A percentile compares a stretch with the other conserved stretches of the same genome.
These are phyloP conservation scores for Amphiprion percula DNA, from an alignment of 2,113 vertebrate species.

Conservation along the genomic window DNA sequence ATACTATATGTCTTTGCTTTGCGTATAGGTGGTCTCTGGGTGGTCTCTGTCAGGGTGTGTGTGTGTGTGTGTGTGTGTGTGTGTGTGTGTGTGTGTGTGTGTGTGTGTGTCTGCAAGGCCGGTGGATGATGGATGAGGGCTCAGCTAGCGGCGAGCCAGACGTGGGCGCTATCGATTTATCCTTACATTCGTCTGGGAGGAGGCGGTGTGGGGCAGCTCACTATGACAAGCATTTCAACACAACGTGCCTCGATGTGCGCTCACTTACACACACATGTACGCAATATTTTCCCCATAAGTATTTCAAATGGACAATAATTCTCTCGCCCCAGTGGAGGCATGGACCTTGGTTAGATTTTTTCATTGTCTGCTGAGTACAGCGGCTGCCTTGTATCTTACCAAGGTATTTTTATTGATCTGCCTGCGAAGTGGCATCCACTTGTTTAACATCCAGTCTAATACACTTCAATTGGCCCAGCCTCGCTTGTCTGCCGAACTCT, in stretches of 20 bases:
- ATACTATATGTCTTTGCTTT: constrained; percentile 37
- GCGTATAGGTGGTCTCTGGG: constrained; percentile 51
- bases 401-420: constrained; percentile 71
- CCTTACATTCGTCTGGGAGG: constrained; percentile 72
- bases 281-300: constrained; percentile 21
- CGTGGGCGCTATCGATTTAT: constrained; percentile 77
- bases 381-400: constrained; percentile 34
- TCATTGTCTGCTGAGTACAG: constrained; percentile 63
- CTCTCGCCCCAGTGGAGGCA: constrained; percentile 29
- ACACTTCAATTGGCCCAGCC: constrained; percentile 56
- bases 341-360: constrained; percentile 41
- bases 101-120: constrained; percentile 54
- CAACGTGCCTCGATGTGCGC: constrained; percentile 34
- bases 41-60: constrained; percentile 60
- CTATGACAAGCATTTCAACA: constrained; percentile 50
- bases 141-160: constrained; percentile 67
- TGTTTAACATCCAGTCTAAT: constrained; percentile 76
- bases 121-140: constrained; percentile 79
- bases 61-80: constrained; percentile 11
- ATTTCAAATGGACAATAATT: constrained; percentile 59
- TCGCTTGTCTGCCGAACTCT: constrained; percentile 21
- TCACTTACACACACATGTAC: constrained; percentile 10
- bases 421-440: constrained; percentile 69
- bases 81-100: constrained; percentile 12
- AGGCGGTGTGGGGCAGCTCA: constrained; percentile 20